Evolutionary conservation across 1,140 invertebrate species (phyloP), one percentile per base, ranked within the genome.

Genomic region (Diabrotica virgifera): DNA sequence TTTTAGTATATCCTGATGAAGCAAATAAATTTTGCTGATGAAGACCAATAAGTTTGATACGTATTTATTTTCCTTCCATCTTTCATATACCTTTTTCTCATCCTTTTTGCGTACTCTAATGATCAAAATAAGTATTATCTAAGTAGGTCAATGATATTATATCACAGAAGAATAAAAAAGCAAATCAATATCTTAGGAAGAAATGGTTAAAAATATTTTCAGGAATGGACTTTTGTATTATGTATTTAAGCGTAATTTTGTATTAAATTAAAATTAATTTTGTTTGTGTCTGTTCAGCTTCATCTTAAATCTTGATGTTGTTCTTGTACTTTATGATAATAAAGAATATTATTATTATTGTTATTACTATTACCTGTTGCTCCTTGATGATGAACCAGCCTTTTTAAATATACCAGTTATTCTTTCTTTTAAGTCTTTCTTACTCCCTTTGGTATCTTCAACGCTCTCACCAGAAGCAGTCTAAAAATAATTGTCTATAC

Each of bases 321-420:
- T 4, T 24, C 24, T 2, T 24, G 24, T 11, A 14, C 36, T 11
- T 24, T 53, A 13, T 37, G 24, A 1, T 6, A 35, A 52, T 51
- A 51, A 10, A 12, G 9, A 9, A 51, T 12, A 51, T 51, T 51
- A 51, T 12, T 51, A 51, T 12, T 24, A 24, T 4, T 24, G 24
- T 24, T 24, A 24, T 24, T 24, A 2, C 2, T 54, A 55, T 62
- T 82, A 91, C 89, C 89, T 89, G 76, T 86, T 87, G 60, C 85
- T 86, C 69, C 88, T 84, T 6, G 86, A 87, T 69, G 84, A 77
- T 5, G 82, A 82, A 8, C 82, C 81, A 70, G 86, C 83, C 69
- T 90, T 85, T 77, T 87, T 91, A 72, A 95, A 94, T 81, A 95
- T 91, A 59, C 88, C 90, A 1, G 90, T 89, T 13, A 95, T 80